phyloP scores from a whole-genome alignment of 2,113 vertebrate genomes.

The Syrmaticus mikado region DNA sequence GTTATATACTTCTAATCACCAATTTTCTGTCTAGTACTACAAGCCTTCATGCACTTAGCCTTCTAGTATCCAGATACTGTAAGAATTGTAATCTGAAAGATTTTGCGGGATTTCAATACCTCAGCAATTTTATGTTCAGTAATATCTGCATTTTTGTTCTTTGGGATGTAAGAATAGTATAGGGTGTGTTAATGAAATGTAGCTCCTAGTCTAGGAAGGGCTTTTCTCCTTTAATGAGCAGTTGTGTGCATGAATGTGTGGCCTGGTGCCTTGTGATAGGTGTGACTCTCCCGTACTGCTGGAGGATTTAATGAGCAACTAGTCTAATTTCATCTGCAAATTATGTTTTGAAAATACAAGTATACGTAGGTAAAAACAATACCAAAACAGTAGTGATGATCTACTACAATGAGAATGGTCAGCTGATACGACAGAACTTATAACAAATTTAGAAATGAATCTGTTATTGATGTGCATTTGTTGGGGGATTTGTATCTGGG shows the following conservation, averaged over 20 bases:
- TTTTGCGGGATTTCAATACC: background rate
- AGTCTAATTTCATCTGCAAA: background rate
- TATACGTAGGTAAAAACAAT: background rate
- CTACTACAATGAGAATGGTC: background rate
- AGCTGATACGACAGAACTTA: background rate
- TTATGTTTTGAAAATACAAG: background rate
- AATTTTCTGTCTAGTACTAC: background rate
- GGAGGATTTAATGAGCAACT: background rate
- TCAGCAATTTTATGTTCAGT: background rate
- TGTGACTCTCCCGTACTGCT: background rate
- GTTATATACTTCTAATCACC: background rate
- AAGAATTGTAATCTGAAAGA: background rate
- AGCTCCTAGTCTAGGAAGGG: background rate
- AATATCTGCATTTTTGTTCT: background rate
- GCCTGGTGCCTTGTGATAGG: background rate
- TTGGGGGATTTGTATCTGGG: background rate
- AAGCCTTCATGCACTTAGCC: background rate
- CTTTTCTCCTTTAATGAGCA: background rate
- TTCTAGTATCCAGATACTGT: background rate
- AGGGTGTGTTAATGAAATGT: background rate
- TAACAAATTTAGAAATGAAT: background rate
- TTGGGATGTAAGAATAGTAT: background rate
- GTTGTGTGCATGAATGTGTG: background rate
- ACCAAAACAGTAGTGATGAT: background rate
- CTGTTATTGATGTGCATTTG: background rate